A percentile compares a stretch with the other conserved stretches of the same genome.
phyloP scores from a whole-genome alignment of 30 jellyfish, hydroid and myxozoan species.

The Hydractinia symbiolongicarpus region DNA sequence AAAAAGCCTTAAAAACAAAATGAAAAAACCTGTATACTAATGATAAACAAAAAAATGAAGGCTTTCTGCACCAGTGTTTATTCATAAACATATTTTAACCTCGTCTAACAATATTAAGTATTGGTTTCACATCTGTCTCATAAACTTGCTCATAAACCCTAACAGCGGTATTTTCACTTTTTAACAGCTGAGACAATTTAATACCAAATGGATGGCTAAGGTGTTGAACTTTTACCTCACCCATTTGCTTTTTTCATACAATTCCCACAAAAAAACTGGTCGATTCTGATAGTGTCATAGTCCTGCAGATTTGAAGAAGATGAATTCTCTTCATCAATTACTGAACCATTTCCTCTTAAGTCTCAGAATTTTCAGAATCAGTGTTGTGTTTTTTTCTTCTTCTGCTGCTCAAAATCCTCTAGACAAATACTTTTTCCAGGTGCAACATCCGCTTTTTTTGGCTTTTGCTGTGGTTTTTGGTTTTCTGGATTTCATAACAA shows the following conservation, averaged over 20 bases:
- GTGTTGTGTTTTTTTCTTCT: constrained; percentile 13
- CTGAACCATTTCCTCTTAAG: constrained; percentile 9
- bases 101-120: neutral
- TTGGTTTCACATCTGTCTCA: neutral
- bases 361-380: constrained; percentile 13
- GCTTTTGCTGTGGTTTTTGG: constrained; percentile 17
- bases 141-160: neutral
- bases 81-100: constrained; percentile 4
- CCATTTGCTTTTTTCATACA: constrained; percentile 11
- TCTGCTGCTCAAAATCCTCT: constrained; percentile 4
- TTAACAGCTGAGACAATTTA: constrained; percentile 26
- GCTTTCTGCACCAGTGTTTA: constrained; percentile 1
- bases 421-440: constrained; percentile 23
- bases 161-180: constrained; percentile 15
- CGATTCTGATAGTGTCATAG: constrained; percentile 22
- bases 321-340: constrained; percentile 13
- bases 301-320: constrained; percentile 14
- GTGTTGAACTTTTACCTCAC: constrained; percentile 17
- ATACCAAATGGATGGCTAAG: constrained; percentile 26
- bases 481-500: constrained; percentile 15
- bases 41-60: neutral
- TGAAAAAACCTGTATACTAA: neutral
- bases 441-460: constrained; percentile 28
- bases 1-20: neutral
- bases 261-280: constrained; percentile 23